Conservation (phyloP, 37 sponge, comb jelly and placozoan genomes). For the Amphimedon queenslandica region DNA sequence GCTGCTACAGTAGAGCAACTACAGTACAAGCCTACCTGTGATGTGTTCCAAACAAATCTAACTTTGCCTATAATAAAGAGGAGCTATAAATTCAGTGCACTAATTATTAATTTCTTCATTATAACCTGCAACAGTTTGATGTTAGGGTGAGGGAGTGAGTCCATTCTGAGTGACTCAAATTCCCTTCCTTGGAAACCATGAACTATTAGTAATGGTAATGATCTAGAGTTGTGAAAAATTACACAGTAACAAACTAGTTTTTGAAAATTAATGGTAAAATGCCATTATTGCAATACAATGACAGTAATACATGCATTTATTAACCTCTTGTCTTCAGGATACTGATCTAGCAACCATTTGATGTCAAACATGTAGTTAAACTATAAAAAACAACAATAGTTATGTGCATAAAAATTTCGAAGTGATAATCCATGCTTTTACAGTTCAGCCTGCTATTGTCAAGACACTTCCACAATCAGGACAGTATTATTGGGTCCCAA, state of each 20-base stretch:
- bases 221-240: constrained; percentile 12
- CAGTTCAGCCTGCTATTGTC: too few species aligned
- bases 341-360: constrained; percentile 85
- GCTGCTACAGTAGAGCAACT: background rate
- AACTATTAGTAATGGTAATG: constrained; percentile 60
- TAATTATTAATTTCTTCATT: background rate
- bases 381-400: constrained; percentile 23
- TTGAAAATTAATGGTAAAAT: background rate
- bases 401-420: background rate
- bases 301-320: background rate
- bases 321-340: constrained; percentile 55
- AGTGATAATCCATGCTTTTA: too few species aligned
- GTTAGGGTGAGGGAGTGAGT: constrained; percentile 41
- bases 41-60: constrained; percentile 65
- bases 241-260: background rate
- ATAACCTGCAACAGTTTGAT: constrained; percentile 62
- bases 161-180: constrained; percentile 15
- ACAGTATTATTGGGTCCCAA: too few species aligned
- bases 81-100: background rate
- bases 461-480: too few species aligned
- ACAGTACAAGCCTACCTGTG: constrained; percentile 42
- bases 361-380: constrained; percentile 94
- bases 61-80: constrained; percentile 37
- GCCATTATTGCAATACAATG: background rate
- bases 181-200: constrained; percentile 54